Conservation (phyloP, 2,797 vertebrate genomes). For the Phyllotis vaccarum region DNA sequence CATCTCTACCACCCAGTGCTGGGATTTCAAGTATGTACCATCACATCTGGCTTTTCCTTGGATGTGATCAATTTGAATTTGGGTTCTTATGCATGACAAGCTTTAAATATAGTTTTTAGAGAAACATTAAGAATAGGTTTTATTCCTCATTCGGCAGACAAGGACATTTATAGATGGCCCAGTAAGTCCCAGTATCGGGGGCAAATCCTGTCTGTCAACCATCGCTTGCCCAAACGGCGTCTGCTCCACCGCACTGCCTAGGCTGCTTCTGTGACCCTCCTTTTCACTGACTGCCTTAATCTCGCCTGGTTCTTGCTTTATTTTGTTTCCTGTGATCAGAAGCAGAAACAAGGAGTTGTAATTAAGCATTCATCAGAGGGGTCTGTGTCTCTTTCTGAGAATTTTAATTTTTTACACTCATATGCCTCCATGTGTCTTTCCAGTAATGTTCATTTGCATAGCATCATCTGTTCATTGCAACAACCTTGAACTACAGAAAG, state of each 20-base stretch:
- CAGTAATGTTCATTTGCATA: neutral
- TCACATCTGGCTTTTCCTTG: neutral
- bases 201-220: neutral
- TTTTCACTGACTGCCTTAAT: neutral
- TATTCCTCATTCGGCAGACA: slow-evolving; percentile 29
- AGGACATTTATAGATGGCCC: neutral
- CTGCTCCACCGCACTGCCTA: neutral
- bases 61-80: neutral
- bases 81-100: neutral
- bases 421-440: neutral
- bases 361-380: neutral
- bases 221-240: neutral
- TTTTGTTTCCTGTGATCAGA: slow-evolving; percentile 57
- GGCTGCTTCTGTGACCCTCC: neutral
- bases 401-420: neutral
- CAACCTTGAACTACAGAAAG: neutral
- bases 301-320: slow-evolving; percentile 40
- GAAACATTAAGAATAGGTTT: neutral
- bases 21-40: neutral
- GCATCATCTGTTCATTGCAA: neutral
- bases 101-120: slow-evolving; percentile 6
- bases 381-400: slow-evolving; percentile 34
- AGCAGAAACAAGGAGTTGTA: slow-evolving; percentile 15
- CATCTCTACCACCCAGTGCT: neutral
- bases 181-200: neutral